Evolutionary conservation across 2,797 vertebrate genomes (phyloP).

Genomic region (Centropyge bicolor): DNA sequence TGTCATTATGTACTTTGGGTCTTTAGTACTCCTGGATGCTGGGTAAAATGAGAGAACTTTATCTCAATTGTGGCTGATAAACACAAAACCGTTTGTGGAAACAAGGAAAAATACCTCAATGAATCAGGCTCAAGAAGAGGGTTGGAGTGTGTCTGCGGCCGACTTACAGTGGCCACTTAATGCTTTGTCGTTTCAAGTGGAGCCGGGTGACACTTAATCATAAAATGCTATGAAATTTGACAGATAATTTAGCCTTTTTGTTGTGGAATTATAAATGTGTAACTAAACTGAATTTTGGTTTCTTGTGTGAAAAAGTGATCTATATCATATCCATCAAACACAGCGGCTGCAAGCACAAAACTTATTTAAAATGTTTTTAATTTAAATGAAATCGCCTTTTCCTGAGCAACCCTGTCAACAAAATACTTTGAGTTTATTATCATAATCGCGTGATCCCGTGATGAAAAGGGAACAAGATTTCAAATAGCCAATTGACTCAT

Average conservation of each 20-base stretch:
- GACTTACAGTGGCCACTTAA: slow-evolving; percentile 57
- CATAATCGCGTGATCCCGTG: slow-evolving; percentile 5
- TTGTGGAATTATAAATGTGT: background rate
- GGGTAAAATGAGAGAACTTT: slow-evolving; percentile 78
- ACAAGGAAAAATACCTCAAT: slow-evolving; percentile 67
- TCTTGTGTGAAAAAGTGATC: slow-evolving; percentile 3
- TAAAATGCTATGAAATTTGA: slow-evolving; percentile 48
- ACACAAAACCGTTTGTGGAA: slow-evolving; percentile 66
- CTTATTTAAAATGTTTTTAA: background rate
- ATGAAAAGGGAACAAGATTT: slow-evolving; percentile 30
- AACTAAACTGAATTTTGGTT: slow-evolving; percentile 15
- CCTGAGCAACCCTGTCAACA: background rate
- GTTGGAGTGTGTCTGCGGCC: slow-evolving; percentile 63
- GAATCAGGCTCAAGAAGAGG: slow-evolving; percentile 59
- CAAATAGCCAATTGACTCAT: slow-evolving; percentile 40
- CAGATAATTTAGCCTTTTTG: background rate
- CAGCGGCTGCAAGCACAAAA: background rate
- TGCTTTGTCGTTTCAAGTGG: slow-evolving; percentile 48
- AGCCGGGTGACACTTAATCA: slow-evolving; percentile 46
- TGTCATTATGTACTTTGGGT: slow-evolving; percentile 74
- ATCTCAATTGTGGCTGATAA: slow-evolving; percentile 80
- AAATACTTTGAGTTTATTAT: slow-evolving; percentile 19
- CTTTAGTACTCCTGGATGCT: slow-evolving; percentile 66
- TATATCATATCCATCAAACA: background rate
- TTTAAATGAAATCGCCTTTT: background rate